These are phyloP conservation scores for Propithecus deckenii DNA, from an alignment of 2,797 vertebrate species.

Conservation along the genomic window DNA sequence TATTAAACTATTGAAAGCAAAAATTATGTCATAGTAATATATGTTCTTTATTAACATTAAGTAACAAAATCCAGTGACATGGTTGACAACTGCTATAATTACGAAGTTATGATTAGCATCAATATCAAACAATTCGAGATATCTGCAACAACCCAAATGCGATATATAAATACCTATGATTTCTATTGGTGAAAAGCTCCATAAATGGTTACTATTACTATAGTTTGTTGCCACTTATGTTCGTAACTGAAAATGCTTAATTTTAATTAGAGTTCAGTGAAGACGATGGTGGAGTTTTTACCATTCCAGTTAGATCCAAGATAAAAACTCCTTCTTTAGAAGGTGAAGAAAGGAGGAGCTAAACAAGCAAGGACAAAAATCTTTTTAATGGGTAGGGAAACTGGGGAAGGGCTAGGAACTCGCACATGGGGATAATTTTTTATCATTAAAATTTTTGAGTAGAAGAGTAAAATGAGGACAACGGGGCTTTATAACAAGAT, in stretches of 20 bases:
- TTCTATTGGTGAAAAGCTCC: neutral
- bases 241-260: neutral
- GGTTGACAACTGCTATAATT: neutral
- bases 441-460: neutral
- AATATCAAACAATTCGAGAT: neutral
- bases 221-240: neutral
- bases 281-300: neutral
- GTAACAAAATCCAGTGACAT: neutral
- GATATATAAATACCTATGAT: neutral
- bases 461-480: neutral
- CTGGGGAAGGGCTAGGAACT: neutral
- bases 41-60: neutral
- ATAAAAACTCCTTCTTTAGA: neutral
- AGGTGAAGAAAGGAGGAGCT: neutral
- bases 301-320: neutral
- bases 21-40: neutral
- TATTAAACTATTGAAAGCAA: neutral
- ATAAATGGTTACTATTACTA: neutral
- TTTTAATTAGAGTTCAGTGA: constrained; percentile 10
- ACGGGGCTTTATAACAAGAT: neutral
- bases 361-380: neutral
- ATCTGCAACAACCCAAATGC: neutral
- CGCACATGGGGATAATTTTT: neutral
- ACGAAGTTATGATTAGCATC: neutral
- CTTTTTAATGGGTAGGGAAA: neutral